Base-by-base conservation (phyloP, 1,140 invertebrate species). In the Rhizoglyphus robini region DNA sequence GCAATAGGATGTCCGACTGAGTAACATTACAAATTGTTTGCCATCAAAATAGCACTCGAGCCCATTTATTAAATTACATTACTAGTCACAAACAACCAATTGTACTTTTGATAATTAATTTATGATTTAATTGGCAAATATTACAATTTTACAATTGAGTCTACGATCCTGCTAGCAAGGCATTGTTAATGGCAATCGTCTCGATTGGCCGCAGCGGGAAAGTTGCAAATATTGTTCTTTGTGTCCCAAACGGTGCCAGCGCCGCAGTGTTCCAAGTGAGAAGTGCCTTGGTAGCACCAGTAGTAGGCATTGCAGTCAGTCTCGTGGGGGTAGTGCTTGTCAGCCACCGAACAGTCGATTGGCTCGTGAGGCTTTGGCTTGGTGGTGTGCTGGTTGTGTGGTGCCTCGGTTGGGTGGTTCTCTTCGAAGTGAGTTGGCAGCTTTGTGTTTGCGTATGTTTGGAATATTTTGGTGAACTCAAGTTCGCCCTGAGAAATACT, bases 381-480 rank as follows among this genome's bases (percentile, higher is more conserved):
- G 15, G 15, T 34, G n/a, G n/a, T n/a, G n/a, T n/a, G n/a, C 32
- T 8, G 18, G n/a, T n/a, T n/a, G 2, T 2, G 15, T 31, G 29
- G 62, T 18, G 3, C n/a, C n/a, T 51, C 13, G 46, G 32, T 2
- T n/a, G 18, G 4, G 8, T 30, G 5, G 13, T 27, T 60, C 15
- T 32, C 8, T 5, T 32, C 25, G 20, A 11, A 34, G 30, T 15
- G 4, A 8, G 46, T 4, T 48, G 27, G 20, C n/a, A 48, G 25
- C 15, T 31, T n/a, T 3, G 34, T 63, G 20, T 30, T 58, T 18
- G 25, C 57, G 61, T 60, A 66, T 23, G 27, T 15, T 18, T 47
- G 27, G 27, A 67, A 67, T 25, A 67, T 62, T 63, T 63, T 63
- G 18, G 20, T 57, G 38, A 67, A 67, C 47, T 67, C 65, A 31